Percentiles rank a stretch among this genome's conserved stretches.
phyloP scores from a whole-genome alignment of 2,113 vertebrate species.

The Trematocara nigrifrons region DNA sequence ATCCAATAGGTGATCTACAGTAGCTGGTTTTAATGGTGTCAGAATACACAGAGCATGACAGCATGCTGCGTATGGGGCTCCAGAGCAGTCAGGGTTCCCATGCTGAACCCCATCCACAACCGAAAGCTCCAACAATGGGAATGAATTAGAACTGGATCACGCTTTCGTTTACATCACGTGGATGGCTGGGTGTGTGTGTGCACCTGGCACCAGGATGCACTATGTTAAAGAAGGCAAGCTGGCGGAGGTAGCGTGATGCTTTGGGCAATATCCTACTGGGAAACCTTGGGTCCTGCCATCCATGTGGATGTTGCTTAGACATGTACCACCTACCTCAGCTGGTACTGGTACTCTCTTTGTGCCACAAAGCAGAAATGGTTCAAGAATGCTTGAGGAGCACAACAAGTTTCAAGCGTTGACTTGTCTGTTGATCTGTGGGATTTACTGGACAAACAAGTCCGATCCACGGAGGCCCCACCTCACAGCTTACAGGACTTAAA shows the following conservation, averaged over 20 bases:
- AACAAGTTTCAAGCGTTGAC: not conserved
- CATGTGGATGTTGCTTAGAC: not conserved
- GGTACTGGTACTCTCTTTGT: not conserved
- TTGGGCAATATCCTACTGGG: not conserved
- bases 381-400: not conserved
- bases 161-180: rapidly evolving
- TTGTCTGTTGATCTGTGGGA: not conserved
- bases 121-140: not conserved
- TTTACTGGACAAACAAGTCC: not conserved
- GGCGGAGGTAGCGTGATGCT: rapidly evolving
- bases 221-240: not conserved
- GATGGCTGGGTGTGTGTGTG: not conserved
- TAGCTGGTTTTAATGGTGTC: not conserved
- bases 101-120: not conserved
- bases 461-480: not conserved
- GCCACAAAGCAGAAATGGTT: not conserved
- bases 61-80: not conserved
- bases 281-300: not conserved
- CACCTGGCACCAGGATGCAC: not conserved
- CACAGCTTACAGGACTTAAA: not conserved
- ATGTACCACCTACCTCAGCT: not conserved
- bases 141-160: not conserved
- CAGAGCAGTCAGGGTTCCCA: not conserved
- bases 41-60: not conserved
- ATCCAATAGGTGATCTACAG: not conserved